A percentile compares a stretch with the other conserved stretches of the same genome.
These are phyloP conservation scores for Aphrophora alni DNA, from an alignment of 2,888 invertebrate genomes.

Conservation along the genomic window DNA sequence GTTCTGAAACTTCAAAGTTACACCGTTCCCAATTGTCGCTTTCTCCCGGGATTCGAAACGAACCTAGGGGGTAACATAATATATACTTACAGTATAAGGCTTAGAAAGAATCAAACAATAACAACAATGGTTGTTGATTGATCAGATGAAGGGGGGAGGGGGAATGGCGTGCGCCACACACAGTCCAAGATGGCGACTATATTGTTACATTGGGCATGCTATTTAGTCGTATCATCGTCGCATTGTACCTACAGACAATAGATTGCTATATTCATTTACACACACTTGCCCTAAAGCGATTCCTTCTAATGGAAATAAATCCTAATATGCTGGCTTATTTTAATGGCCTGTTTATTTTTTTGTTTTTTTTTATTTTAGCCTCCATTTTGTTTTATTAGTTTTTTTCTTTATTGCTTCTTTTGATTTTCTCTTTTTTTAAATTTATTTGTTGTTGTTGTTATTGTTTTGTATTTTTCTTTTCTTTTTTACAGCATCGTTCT, in stretches of 20 bases:
- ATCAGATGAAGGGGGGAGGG: not conserved
- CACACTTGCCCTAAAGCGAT: not conserved
- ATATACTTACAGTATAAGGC: not conserved
- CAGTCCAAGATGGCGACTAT: constrained; percentile 1
- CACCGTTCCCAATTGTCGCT: too few relatives aligned
- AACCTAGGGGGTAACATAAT: not conserved
- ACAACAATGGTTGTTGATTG: constrained; percentile 6
- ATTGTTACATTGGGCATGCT: not conserved
- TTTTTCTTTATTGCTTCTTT: too few relatives aligned
- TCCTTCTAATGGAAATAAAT: not conserved
- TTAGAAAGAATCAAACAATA: not conserved
- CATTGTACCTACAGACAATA: not conserved
- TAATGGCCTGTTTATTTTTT: too few relatives aligned
- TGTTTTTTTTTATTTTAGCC: too few relatives aligned
- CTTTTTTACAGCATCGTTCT: too few relatives aligned
- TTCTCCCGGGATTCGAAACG: too few relatives aligned
- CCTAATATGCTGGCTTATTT: too few relatives aligned
- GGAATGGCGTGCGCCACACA: not conserved
- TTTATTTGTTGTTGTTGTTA: too few relatives aligned
- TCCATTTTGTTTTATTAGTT: too few relatives aligned
- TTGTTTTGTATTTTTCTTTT: too few relatives aligned
- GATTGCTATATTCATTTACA: not conserved
- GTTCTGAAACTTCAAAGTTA: too few relatives aligned
- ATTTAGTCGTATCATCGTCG: not conserved
- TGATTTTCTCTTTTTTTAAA: too few relatives aligned